phyloP scores from a whole-genome alignment of 1,140 invertebrate genomes.

The Gryon sp. region DNA sequence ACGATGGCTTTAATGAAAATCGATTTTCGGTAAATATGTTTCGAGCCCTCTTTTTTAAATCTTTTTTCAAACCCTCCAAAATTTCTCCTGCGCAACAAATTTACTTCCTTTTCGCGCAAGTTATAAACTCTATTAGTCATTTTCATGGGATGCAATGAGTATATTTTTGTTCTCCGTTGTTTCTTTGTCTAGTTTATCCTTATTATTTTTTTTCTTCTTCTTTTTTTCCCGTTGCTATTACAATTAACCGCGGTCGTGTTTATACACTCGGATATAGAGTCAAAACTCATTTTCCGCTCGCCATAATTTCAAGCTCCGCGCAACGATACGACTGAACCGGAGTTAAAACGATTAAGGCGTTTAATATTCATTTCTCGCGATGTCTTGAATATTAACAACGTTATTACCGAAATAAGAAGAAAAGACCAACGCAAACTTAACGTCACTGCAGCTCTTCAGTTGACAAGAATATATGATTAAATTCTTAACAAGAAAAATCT shows the following conservation, averaged over 20 bases:
- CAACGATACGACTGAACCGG: constrained; percentile 61
- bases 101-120: too few species aligned
- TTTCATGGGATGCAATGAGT: too few species aligned
- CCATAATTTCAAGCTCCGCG: constrained; percentile 40
- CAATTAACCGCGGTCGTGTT: constrained; percentile 35
- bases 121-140: constrained; percentile 16
- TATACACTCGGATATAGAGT: constrained; percentile 16
- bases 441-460: constrained; percentile 11
- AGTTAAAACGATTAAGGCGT: constrained; percentile 75
- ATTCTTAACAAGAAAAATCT: too few species aligned
- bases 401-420: constrained; percentile 38
- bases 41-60: constrained; percentile 1
- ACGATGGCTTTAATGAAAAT: constrained; percentile 67
- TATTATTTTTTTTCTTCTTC: too few species aligned
- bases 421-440: constrained; percentile 21
- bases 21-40: constrained; percentile 70
- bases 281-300: constrained; percentile 50
- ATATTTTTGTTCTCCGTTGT: too few species aligned
- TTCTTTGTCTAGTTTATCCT: too few species aligned
- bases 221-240: constrained; percentile 26
- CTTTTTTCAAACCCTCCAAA: too few species aligned
- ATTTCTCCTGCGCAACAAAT: too few species aligned
- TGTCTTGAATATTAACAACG: constrained; percentile 74
- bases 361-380: constrained; percentile 76
- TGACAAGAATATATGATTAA: background rate